Evolutionary conservation across 2,888 invertebrate genomes (phyloP), one percentile per base, ranked within the genome.

Genomic region (Urechis unicinctus): DNA sequence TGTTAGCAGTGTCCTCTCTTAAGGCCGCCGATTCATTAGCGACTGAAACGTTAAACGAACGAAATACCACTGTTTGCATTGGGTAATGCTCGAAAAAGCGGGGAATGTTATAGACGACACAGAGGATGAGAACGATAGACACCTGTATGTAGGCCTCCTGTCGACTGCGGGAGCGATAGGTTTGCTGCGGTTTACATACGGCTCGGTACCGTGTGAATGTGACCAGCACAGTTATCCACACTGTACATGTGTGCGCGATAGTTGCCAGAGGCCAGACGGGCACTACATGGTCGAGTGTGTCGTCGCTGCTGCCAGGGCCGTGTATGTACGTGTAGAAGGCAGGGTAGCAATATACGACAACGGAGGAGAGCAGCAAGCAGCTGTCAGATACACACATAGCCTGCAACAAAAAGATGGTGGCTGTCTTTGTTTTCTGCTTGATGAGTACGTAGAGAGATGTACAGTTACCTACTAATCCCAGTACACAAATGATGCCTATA

Each of bases 161-260:
- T 25, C 53, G 30, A 24, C 44, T 48, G 6, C 42, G 50, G 6
- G 50, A n/a, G 5, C 53, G 36, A 29, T 53, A 52, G 9, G 52
- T 57, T 22, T 53, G 56, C 2, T 54, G 29, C 21, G 59, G 61
- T 4, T 47, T 42, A 36, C 62, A 62, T 17, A 60, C 50, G 29
- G 62, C 58, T n/a, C 42, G 50, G 55, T 57, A 63, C 25, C 63
- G 21, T 43, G 56, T 60, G 24, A 60, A 30, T 4, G 62, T 62
- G 49, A 63, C 60, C 41, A 63, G 54, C 24, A 63, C 63, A 1
- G 63, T 63, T 29, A 60, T 29, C 60, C 60, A 62, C 6, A 63
- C 50, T 9, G 60, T 63, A 13, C 55, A 45, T 17, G 63, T 63
- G 51, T 63, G 63, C 17, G 61, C 56, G 50, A 62, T 62, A 31